Evolutionary conservation across 2,797 vertebrate species (phyloP).

Genomic region (Sternotherus odoratus): DNA sequence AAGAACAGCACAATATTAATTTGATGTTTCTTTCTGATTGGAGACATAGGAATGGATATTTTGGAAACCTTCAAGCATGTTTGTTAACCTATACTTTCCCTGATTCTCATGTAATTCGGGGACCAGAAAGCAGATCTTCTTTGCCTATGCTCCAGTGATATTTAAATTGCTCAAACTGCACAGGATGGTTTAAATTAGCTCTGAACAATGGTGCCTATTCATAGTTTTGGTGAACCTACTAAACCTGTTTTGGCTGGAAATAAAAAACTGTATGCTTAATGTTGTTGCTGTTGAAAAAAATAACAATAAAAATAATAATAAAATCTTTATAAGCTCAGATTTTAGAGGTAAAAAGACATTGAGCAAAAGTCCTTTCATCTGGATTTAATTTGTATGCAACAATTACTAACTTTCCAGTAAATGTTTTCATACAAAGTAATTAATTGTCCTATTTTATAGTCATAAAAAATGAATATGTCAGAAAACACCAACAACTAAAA

Average conservation of each 20-base stretch:
- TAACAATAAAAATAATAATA: not conserved
- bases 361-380: not conserved
- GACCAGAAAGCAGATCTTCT: conserved; percentile 25
- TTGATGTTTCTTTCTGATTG: conserved; percentile 28
- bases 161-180: conserved; percentile 44
- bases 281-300: conserved; percentile 18
- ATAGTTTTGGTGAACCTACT: conserved; percentile 43
- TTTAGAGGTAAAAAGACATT: not conserved
- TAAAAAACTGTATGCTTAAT: conserved; percentile 23
- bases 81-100: conserved; percentile 32
- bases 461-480: not conserved
- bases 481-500: not conserved
- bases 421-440: conserved; percentile 24
- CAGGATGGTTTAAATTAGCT: conserved; percentile 66
- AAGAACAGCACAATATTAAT: not conserved
- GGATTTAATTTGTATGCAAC: not conserved
- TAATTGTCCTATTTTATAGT: not conserved
- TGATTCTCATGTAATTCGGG: conserved; percentile 3
- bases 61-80: conserved; percentile 26
- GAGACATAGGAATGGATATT: conserved; percentile 21
- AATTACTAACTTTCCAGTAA: not conserved
- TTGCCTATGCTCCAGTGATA: conserved; percentile 5
- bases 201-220: conserved; percentile 59
- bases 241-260: conserved; percentile 10
- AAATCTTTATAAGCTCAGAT: not conserved